Base-by-base conservation (phyloP, 1,140 invertebrate genomes). In the Glomeris maerens region DNA sequence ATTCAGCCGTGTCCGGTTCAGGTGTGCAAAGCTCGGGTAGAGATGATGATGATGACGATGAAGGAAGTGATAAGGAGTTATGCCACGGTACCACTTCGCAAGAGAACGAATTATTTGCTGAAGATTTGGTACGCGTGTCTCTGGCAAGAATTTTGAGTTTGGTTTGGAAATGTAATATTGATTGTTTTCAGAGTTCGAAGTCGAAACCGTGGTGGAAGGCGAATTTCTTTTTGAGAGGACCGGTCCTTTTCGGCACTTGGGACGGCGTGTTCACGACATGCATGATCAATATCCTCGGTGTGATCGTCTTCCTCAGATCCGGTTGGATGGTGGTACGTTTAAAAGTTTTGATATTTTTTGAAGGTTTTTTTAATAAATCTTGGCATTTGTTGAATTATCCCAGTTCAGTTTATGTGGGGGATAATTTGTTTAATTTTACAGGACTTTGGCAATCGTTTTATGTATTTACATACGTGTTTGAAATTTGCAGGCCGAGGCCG, bases 211-310 rank as follows among this genome's bases (percentile, higher is more conserved):
- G 85, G 85, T 91, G 86, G 86, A 85, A 87, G 68, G 84, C 84
- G 22, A 88, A 91, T 62, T 90, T 92, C 64, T 89, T 93, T 60
- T 82, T 92, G 65, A 88, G 85, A 27, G 83, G 91, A 65, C 89
- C 89, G 41, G 84, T 94, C 42, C 72, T 96, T 21, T 96, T 96
- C 76, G 92, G 92, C 14, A 92, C 90, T 1, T 95, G 92, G 90
- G 92, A 96, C 74, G 93, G 92, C 55, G 93, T 97, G 10, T 94
- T 92, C 64, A 92, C 89, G 52, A 83, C 82, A 29, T 90, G 86
- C 62, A 77, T 97, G 60, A 91, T 96, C 60, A 96, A 97, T 67
- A 90, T 96, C 27, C 91, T 97, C 73, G 90, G 92, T 59, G 90
- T 96, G 1, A 93, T 97, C 64, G 89, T 96, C 51, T 95, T 97